A percentile compares a stretch with the other conserved stretches of the same genome.
Conservation (phyloP, 2,888 invertebrate genomes). For the Apamea crenata region DNA sequence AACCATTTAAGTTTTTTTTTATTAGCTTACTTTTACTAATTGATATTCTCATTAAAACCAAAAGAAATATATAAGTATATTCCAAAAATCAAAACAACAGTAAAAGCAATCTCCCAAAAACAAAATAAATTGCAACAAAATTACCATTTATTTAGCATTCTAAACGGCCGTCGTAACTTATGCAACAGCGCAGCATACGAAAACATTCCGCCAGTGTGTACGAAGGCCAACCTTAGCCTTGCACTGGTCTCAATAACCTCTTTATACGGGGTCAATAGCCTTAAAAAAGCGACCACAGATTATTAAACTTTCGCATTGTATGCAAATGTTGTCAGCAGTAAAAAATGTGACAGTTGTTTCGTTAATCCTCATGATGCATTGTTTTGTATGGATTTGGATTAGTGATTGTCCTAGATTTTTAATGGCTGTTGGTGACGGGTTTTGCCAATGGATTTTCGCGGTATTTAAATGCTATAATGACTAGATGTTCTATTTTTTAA, state of each 20-base stretch:
- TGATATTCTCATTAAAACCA: background rate
- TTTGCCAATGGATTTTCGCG: conserved; percentile 36
- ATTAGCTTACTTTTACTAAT: too few species aligned
- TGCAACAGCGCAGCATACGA: conserved; percentile 51
- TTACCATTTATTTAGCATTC: conserved; percentile 42
- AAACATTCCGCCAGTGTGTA: conserved; percentile 38
- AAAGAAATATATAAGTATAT: background rate
- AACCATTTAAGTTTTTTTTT: too few species aligned
- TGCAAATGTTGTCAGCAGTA: conserved; percentile 69
- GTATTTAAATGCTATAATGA: background rate
- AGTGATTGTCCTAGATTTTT: conserved; percentile 60
- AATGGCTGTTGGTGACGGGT: conserved; percentile 24
- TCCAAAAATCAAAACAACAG: background rate
- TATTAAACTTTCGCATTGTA: conserved; percentile 71
- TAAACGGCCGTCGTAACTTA: conserved; percentile 46
- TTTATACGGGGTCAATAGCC: conserved; percentile 65
- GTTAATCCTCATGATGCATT: conserved; percentile 59
- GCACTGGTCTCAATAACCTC: conserved; percentile 63
- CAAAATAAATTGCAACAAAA: conserved; percentile 8
- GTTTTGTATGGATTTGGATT: conserved; percentile 64
- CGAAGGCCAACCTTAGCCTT: conserved; percentile 63
- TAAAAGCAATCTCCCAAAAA: background rate
- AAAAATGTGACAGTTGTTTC: conserved; percentile 63
- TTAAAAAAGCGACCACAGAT: conserved; percentile 54
- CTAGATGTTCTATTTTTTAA: background rate